Base-by-base conservation (phyloP, 2,797 vertebrate genomes). In the Sebastes reedi region DNA sequence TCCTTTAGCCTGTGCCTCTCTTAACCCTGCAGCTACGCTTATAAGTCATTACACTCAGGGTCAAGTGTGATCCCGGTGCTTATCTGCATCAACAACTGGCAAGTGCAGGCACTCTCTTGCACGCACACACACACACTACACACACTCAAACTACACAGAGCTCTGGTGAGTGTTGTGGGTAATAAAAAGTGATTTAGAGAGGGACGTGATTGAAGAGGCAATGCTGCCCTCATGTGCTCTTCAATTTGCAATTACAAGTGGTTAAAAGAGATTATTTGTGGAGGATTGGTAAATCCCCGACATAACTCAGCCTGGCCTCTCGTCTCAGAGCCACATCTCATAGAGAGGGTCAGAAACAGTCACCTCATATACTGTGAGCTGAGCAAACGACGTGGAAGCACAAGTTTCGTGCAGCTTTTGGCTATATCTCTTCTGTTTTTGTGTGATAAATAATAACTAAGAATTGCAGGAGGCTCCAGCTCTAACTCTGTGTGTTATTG, bases 41-140 rank as follows among this genome's bases (percentile, higher is more conserved):
- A 93, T 65, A 83, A 92, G 86, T 93, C 91, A 94, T 94, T 94
- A 93, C 75, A 89, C 88, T 92, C 91, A 91, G 91, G 92, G 93
- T 93, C 94, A 94, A 92, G 93, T 93, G 88, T 92, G 90, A 94
- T 95, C 93, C 91, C 87, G 79, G 74, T 71, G 79, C 90, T 94
- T 92, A 94, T 93, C 89, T 93, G 90, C 89, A 89, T 92, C 88
- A 91, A 87, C 91, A 85, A 86, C 87, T 79, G 75, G 81, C 85
- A 86, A 88, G 89, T 86, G 82, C 79, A 85, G 69, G 62, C 61
- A 4, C 22, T 34, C 61, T 56, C 70, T 27, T 9, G 6, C 77
- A 56, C 54, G 4, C 74, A 25, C 60, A 75, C 62, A n/a, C 27
- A 54, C 50, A 71, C 25, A 50, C 74, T 39, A 16, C 6, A 70